Base-by-base conservation (phyloP, 2,113 vertebrate genomes). In the Gadus macrocephalus region DNA sequence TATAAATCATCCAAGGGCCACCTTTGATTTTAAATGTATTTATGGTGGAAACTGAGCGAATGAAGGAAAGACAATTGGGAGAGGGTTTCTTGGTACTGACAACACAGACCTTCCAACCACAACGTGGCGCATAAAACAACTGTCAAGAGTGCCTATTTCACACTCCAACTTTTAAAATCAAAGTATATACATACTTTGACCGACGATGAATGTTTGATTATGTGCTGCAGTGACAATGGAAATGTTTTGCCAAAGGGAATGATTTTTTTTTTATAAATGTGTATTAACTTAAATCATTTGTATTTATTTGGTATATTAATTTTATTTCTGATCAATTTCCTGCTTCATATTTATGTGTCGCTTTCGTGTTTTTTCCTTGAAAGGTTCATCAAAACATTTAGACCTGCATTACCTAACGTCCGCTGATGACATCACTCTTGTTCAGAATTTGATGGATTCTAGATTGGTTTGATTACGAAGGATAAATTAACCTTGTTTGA, bases 11-110 rank as follows among this genome's bases (percentile, higher is more conserved):
- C 58, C 66, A 22, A 28, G 56, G 70, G 49, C 68, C 59, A 70
- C 58, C 19, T 64, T 71, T 66, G 22, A 76, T 83, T 86, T 89
- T 74, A 66, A 71, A 74, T 75, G 2, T 75, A 81, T 85, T 84
- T 85, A 83, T 84, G 64, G 68, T 69, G 27, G n/a, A 70, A 78
- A 67, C 77, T 85, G 67, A 78, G 42, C 62, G 70, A 22, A 76
- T 7, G 28, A 62, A 70, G 74, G 68, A 64, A 64, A 19, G 27
- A 58, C 22, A 60, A 60, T 49, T 49, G 55, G 15, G 67, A 73
- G 67, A 70, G 74, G 67, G 25, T 67, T 66, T 56, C 67, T 67
- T n/a, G 22, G 17, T 27, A 27, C 42, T 49, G 42, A 35, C 19
- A 20, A 6, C 62, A 17, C 69, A 71, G 67, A 79, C 64, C 56